These are phyloP conservation scores for Parnassius mnemosyne DNA, from an alignment of 2,888 invertebrate genomes.

Conservation along the genomic window DNA sequence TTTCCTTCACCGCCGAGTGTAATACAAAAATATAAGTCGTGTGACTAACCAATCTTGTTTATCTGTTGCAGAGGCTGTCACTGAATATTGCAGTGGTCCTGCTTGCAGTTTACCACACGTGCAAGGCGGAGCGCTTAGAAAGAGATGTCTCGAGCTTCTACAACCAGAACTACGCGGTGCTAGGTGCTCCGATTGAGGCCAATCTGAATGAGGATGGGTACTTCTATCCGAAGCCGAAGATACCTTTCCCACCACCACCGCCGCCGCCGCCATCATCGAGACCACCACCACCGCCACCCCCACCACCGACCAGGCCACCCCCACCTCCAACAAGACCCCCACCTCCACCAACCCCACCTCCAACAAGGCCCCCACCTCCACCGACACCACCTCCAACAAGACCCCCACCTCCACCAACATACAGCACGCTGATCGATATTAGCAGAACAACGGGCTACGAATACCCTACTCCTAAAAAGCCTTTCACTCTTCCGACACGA, in stretches of 20 bases:
- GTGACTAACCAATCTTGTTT: conserved; percentile 3
- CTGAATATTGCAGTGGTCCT: conserved; percentile 70
- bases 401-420: conserved; percentile 32
- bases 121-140: conserved; percentile 54
- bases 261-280: conserved; percentile 32
- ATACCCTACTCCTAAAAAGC: conserved; percentile 34
- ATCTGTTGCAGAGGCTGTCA: conserved; percentile 69
- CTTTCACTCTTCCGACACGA: conserved; percentile 30
- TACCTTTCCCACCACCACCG: conserved; percentile 65
- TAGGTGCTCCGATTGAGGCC: conserved; percentile 62
- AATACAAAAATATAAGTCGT: too few species aligned
- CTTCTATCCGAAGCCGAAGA: conserved; percentile 69
- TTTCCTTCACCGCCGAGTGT: too few species aligned
- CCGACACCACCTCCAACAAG: conserved; percentile 31
- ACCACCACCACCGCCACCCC: conserved; percentile 30
- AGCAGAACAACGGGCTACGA: conserved; percentile 33
- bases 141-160: conserved; percentile 61
- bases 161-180: conserved; percentile 65
- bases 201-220: conserved; percentile 70
- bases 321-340: conserved; percentile 22
- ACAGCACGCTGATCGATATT: conserved; percentile 27
- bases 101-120: conserved; percentile 63
- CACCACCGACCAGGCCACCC: conserved; percentile 29
- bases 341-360: conserved; percentile 26
- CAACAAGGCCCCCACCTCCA: conserved; percentile 31